Evolutionary conservation across 1,140 invertebrate species (phyloP).

Genomic region (Drosophila neocordata): DNA sequence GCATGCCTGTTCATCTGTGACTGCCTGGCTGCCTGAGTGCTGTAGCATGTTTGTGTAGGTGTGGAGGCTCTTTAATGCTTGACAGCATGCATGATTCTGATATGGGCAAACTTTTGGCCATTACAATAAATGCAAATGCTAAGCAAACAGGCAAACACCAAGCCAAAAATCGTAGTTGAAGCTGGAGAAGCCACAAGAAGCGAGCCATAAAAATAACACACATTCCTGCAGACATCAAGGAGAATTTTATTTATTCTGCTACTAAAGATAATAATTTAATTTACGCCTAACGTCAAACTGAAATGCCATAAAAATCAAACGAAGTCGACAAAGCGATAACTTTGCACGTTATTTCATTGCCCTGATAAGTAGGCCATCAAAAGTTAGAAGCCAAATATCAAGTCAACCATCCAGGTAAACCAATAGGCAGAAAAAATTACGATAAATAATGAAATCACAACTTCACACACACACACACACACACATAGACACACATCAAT

Average conservation of each 20-base stretch:
- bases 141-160: constrained; percentile 35
- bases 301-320: constrained; percentile 56
- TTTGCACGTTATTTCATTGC: constrained; percentile 47
- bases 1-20: constrained; percentile 52
- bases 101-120: constrained; percentile 66
- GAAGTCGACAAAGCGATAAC: constrained; percentile 56
- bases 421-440: constrained; percentile 1
- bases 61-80: constrained; percentile 65
- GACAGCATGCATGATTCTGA: constrained; percentile 69
- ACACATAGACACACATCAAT: constrained; percentile 48
- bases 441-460: constrained; percentile 30
- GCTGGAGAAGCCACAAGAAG: constrained; percentile 17
- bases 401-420: constrained; percentile 13
- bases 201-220: constrained; percentile 53
- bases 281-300: constrained; percentile 48
- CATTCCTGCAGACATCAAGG: background rate
- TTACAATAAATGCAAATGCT: constrained; percentile 77
- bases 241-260: constrained; percentile 60
- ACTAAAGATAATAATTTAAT: constrained; percentile 76
- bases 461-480: background rate
- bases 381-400: constrained; percentile 9
- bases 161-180: background rate
- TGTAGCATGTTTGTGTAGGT: constrained; percentile 33
- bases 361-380: constrained; percentile 26
- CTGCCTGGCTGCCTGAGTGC: constrained; percentile 9